These are phyloP conservation scores for Nowickia ferox DNA, from an alignment of 2,888 invertebrate genomes.

Conservation along the genomic window DNA sequence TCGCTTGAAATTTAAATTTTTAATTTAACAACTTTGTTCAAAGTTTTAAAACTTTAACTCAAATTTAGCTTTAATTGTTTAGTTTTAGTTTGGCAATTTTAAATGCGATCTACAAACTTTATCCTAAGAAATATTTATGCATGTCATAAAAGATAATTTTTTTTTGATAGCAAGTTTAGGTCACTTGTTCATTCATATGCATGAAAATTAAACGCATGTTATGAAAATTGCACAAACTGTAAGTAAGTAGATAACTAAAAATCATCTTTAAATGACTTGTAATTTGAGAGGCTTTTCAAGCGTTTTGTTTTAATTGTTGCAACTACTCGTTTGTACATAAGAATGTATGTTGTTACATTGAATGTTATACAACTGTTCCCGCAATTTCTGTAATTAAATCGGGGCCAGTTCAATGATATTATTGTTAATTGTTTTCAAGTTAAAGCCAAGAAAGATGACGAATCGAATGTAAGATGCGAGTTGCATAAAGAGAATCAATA, in stretches of 20 bases:
- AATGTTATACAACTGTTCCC: slow-evolving; percentile 22
- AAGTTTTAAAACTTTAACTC: slow-evolving; percentile 1
- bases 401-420: slow-evolving; percentile 22
- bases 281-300: slow-evolving; percentile 22
- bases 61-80: slow-evolving; percentile 10
- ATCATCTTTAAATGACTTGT: slow-evolving; percentile 17
- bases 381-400: slow-evolving; percentile 48
- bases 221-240: slow-evolving; percentile 5
- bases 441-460: neutral
- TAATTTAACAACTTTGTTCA: slow-evolving; percentile 30
- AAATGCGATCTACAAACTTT: neutral
- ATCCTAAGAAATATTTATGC: neutral
- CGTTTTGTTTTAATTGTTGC: neutral
- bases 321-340: too few relatives aligned
- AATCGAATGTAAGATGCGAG: neutral
- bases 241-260: neutral
- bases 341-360: neutral
- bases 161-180: slow-evolving; percentile 65
- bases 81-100: neutral
- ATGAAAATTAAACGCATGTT: slow-evolving; percentile 30
- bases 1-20: neutral
- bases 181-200: slow-evolving; percentile 7
- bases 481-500: too few relatives aligned
- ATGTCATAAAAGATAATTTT: slow-evolving; percentile 43
- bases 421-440: slow-evolving; percentile 7